phyloP scores from a whole-genome alignment of 1,140 invertebrate species.

The Dinoponera quadriceps region DNA sequence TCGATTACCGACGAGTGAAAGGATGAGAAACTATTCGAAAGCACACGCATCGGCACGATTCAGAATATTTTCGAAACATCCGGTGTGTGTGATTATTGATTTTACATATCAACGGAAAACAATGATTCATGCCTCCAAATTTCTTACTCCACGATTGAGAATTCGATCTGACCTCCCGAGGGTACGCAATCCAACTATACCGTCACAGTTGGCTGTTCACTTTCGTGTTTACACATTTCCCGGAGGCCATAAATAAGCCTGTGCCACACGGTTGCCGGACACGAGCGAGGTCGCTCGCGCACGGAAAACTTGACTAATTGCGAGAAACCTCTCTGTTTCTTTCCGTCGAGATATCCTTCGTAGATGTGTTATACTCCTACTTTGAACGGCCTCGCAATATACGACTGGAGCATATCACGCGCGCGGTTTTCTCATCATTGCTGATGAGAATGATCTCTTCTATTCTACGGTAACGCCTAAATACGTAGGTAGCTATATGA shows the following conservation, averaged over 20 bases:
- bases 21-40: conserved; percentile 73
- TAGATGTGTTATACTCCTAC: conserved; percentile 11
- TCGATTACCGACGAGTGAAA: conserved; percentile 77
- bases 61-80: conserved; percentile 62
- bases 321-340: conserved; percentile 73
- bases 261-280: conserved; percentile 61
- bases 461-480: conserved; percentile 70
- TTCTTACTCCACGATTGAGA: background rate
- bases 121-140: background rate
- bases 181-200: background rate
- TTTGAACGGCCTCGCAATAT: conserved; percentile 57
- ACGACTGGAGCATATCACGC: conserved; percentile 67
- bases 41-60: too few species aligned
- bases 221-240: conserved; percentile 72
- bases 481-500: conserved; percentile 10
- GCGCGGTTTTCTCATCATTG: conserved; percentile 74
- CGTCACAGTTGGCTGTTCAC: conserved; percentile 35
- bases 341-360: conserved; percentile 64
- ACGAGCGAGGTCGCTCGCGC: conserved; percentile 37
- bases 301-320: conserved; percentile 77
- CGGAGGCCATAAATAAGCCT: conserved; percentile 71
- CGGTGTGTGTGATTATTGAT: background rate
- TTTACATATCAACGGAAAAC: background rate
- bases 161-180: conserved; percentile 11
- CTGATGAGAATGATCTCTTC: conserved; percentile 78